Base-by-base conservation (phyloP, 2,888 invertebrate species). In the Tinea trinotella region DNA sequence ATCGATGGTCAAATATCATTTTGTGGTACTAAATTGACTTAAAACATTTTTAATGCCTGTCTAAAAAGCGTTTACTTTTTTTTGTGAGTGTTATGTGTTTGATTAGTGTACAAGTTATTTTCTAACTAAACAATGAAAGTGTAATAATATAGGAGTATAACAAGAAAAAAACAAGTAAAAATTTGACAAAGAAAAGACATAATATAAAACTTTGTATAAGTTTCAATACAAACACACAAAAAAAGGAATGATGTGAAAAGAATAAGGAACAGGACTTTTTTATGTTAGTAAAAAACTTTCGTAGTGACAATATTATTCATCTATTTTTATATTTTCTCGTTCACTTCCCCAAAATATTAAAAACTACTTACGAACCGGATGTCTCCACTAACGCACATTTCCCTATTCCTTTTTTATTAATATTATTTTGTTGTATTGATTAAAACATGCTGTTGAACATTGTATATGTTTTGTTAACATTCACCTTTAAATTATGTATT, bases 341-440 rank as follows among this genome's bases (percentile, higher is more conserved):
- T 34, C 22, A 18, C 77, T 74, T 79, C 77, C 79, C 73, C 67
- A 79, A 79, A 82, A 80, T 84, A 84, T 84, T 83, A 83, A 83
- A 83, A 82, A 77, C 68, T 74, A 78, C 79, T 84, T 80, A 82
- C 65, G 58, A 59, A 58, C 62, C 73, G 84, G 84, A 84, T 80
- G 71, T 81, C 68, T 84, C 83, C 70, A 80, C 84, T 83, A 83
- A 76, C 83, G 68, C 53, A 60, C 3, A 56, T 20, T 60, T 67
- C 67, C 72, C 46, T 46, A 10, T 5, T 46, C 3, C 19, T 46
- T 46, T 46, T 17, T 46, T 30, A 17, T 46, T 19, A n/a, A n/a
- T n/a, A 15, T 17, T 44, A 17, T 46, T 46, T 17, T 46, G 3
- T 46, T 17, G 46, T 18, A 19, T 46, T 30, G 30, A 30, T 30